phyloP scores from a whole-genome alignment of 2,797 vertebrate species.

The Peromyscus attwateri region DNA sequence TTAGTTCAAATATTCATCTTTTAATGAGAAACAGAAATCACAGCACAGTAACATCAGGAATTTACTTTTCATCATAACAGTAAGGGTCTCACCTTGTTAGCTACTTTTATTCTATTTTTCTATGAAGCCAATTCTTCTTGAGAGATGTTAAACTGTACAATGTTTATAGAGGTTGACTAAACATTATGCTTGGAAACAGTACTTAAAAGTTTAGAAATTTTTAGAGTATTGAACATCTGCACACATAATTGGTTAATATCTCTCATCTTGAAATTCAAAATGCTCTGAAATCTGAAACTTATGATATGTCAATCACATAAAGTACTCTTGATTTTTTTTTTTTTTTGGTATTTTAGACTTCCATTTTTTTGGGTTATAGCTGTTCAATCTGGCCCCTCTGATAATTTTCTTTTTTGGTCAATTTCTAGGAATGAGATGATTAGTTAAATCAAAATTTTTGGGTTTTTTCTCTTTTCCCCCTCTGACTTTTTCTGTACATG shows the following conservation, averaged over 20 bases:
- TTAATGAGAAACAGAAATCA: conserved; percentile 55
- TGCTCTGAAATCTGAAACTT: not conserved
- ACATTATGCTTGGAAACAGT: not conserved
- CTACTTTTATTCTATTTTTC: conserved; percentile 46
- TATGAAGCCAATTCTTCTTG: conserved; percentile 46
- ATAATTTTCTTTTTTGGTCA: not conserved
- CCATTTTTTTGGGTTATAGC: not conserved
- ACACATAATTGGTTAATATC: not conserved
- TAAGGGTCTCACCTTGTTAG: not conserved
- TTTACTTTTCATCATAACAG: not conserved
- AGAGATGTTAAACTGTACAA: conserved; percentile 19
- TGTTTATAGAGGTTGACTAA: not conserved
- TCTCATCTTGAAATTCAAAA: not conserved
- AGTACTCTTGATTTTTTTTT: not conserved
- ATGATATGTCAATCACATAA: not conserved
- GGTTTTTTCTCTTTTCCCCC: not conserved
- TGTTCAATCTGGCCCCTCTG: not conserved
- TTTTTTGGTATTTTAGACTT: not conserved
- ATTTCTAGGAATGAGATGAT: conserved; percentile 27
- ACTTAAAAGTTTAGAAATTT: not conserved
- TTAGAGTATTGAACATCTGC: not conserved
- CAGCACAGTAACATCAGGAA: conserved; percentile 35
- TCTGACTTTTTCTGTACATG: not conserved
- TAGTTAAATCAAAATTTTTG: conserved; percentile 4
- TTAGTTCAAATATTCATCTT: conserved; percentile 47